Base-by-base conservation (phyloP, 37 sponge, comb jelly and placozoan species). In the Cladorhizidae sp. region DNA sequence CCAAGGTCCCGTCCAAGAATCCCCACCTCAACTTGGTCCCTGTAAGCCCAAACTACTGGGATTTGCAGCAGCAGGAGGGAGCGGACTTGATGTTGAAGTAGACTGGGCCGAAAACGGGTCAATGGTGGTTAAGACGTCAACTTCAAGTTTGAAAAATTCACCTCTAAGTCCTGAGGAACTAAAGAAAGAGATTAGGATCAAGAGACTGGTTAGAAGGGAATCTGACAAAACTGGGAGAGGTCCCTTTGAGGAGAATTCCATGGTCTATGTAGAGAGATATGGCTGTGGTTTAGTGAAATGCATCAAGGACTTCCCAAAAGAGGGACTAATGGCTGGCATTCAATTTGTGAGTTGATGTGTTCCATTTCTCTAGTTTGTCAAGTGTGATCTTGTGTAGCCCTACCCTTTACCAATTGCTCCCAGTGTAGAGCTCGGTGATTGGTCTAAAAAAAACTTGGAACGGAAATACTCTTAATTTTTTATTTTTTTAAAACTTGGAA, bases 231-330 rank as follows among this genome's bases (percentile, higher is more conserved):
- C 56, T 50, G 52, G n/a, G 17, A 57, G 8, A 1, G 56, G 17
- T 52, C 55, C 32, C 42, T 18, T 28, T 55, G 74, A 51, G 25
- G n/a, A 74, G 54, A 57, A 52, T 49, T 26, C 26, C 40, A 6
- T 75, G 67, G 76, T 75, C 17, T 67, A 38, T 9, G 57, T 74
- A 17, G 76, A 83, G 1, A 26, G 3, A 1, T 21, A n/a, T 3
- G 65, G 74, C 43, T 84, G 70, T 77, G 85, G 85, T 33, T 77
- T 84, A 9, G 51, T 84, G 5, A 55, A 33, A 45, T 84, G 78
- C 61, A 70, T 84, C 2, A 78, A 72, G 35, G 69, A 68, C 29
- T 37, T 68, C 38, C 3, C 21, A 5, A 20, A 20, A 6, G 3
- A 68, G 38, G 2, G n/a, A n/a, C n/a, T 68, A 18, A 68, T 68